These are phyloP conservation scores for Tenualosa ilisha DNA, from an alignment of 2,797 vertebrate genomes.

Conservation along the genomic window DNA sequence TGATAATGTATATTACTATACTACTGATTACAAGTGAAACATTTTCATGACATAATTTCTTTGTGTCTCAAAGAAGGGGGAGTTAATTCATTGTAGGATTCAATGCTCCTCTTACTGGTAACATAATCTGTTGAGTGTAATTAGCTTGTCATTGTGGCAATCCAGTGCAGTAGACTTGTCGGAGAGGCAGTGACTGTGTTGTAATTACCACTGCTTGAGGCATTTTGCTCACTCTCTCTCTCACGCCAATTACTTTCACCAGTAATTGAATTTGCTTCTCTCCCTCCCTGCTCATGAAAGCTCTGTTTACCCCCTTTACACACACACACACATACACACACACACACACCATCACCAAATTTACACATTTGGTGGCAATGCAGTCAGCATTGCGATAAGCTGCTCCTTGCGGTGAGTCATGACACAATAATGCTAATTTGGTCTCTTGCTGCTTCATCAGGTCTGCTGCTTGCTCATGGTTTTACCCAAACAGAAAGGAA, in stretches of 20 bases:
- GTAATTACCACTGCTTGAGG: constrained; percentile 66
- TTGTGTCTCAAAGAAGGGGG: neutral
- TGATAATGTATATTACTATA: neutral
- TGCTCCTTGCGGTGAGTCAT: neutral
- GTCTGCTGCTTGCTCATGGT: neutral
- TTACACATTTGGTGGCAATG: neutral
- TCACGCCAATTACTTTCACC: constrained; percentile 62
- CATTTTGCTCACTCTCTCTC: constrained; percentile 58
- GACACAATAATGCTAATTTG: neutral
- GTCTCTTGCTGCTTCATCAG: neutral
- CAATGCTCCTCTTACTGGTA: constrained; percentile 11
- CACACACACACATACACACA: constrained; percentile 17
- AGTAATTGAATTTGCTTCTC: constrained; percentile 69
- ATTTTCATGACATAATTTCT: neutral
- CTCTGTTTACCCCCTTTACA: constrained; percentile 24
- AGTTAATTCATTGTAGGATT: constrained; percentile 27
- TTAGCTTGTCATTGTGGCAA: constrained; percentile 61
- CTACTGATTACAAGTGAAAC: neutral
- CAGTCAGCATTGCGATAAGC: constrained; percentile 1
- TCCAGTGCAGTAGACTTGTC: constrained; percentile 65
- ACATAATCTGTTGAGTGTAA: constrained; percentile 67
- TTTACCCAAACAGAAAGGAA: neutral
- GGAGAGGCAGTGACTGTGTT: constrained; percentile 60
- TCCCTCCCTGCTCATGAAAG: constrained; percentile 43
- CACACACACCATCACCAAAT: constrained; percentile 7